These are phyloP conservation scores for Lepidotrigona ventralis DNA, from an alignment of 1,140 invertebrate species.

Conservation along the genomic window DNA sequence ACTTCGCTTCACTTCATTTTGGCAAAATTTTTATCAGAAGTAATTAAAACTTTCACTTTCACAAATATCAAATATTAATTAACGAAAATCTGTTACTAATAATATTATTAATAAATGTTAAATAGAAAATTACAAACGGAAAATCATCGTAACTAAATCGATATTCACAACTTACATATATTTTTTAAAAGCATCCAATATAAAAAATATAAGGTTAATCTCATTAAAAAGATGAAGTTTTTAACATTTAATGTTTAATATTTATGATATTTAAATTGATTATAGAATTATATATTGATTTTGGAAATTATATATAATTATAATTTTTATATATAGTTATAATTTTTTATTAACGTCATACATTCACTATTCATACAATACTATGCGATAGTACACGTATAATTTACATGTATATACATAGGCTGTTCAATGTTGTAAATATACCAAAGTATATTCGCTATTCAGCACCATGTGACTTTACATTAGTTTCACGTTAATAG, in stretches of 20 bases:
- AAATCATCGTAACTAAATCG: not conserved
- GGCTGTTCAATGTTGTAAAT: slow-evolving; percentile 8
- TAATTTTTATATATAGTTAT: too few relatives aligned
- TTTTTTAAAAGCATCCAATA: not conserved
- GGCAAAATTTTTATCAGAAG: not conserved
- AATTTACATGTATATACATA: not conserved
- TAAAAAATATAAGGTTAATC: not conserved
- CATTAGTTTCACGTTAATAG: slow-evolving; percentile 56
- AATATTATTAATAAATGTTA: too few relatives aligned
- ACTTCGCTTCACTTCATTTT: not conserved
- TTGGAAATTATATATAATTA: too few relatives aligned
- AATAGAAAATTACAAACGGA: not conserved
- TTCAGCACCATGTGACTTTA: slow-evolving; percentile 30
- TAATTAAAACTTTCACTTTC: too few relatives aligned
- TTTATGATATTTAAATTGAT: not conserved
- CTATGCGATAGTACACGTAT: not conserved
- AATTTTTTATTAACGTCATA: not conserved
- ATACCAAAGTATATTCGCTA: slow-evolving; percentile 34
- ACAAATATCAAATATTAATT: not conserved
- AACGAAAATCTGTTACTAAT: not conserved
- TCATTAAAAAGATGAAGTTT: not conserved
- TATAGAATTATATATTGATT: not conserved
- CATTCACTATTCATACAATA: not conserved
- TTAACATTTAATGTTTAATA: not conserved
- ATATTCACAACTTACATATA: not conserved